Evolutionary conservation across 2,113 vertebrate species (phyloP).

Genomic region (Salvator merianae): DNA sequence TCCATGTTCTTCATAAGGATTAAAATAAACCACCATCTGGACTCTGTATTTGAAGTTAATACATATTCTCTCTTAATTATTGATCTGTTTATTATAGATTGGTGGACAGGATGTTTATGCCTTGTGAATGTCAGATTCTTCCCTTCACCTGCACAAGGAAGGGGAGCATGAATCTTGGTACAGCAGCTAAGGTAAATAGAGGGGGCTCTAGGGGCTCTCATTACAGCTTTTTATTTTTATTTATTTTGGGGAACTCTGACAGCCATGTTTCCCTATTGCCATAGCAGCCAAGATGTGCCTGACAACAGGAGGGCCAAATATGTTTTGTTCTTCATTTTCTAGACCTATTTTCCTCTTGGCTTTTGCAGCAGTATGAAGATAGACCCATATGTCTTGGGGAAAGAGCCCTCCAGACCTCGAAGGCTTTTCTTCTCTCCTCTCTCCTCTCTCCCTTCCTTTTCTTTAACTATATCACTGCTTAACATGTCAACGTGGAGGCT

Average conservation of each 20-base stretch:
- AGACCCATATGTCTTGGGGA: neutral
- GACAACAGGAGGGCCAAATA: neutral
- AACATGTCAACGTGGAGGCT: neutral
- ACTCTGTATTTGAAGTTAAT: slow-evolving; percentile 74
- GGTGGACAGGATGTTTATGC: slow-evolving; percentile 59
- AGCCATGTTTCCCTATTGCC: no score
- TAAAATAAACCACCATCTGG: slow-evolving; percentile 70
- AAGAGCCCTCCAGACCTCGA: rapidly evolving
- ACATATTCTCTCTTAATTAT: slow-evolving; percentile 75
- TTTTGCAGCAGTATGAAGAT: neutral
- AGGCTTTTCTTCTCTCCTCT: neutral
- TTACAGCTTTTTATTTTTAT: neutral
- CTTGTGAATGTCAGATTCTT: slow-evolving; percentile 38
- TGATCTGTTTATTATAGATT: slow-evolving; percentile 76
- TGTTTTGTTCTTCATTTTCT: neutral
- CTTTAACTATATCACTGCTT: slow-evolving; percentile 35
- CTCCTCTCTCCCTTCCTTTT: neutral
- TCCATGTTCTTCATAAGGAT: slow-evolving; percentile 35
- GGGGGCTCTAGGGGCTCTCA: neutral
- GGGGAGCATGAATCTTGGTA: neutral
- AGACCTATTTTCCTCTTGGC: neutral
- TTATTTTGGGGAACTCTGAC: neutral
- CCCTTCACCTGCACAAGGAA: neutral
- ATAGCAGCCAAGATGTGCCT: rapidly evolving
- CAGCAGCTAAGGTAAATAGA: no score